Percentiles rank a stretch among this genome's conserved stretches.
These are phyloP conservation scores for Trypoxylus dichotomus DNA, from an alignment of 1,140 invertebrate genomes.

Conservation along the genomic window DNA sequence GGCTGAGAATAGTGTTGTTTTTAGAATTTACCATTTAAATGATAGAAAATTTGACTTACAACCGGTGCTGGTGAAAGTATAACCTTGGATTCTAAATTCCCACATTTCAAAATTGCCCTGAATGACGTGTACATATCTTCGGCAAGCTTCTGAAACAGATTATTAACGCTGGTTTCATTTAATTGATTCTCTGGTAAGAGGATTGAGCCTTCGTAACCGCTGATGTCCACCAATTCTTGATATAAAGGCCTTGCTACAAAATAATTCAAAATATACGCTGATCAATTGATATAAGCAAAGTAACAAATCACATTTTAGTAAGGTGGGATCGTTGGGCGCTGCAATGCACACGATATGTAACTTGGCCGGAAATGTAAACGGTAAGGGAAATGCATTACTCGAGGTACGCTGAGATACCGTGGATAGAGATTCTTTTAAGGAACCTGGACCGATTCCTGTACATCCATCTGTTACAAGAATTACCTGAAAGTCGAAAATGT, in stretches of 20 bases:
- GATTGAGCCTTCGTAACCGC: slow-evolving; percentile 66
- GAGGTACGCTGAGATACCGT: slow-evolving; percentile 53
- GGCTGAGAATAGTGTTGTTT: slow-evolving; percentile 55
- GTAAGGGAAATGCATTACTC: slow-evolving; percentile 63
- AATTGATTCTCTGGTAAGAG: slow-evolving; percentile 65
- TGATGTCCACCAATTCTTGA: slow-evolving; percentile 64
- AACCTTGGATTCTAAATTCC: slow-evolving; percentile 73
- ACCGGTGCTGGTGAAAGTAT: slow-evolving; percentile 76
- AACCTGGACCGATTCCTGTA: slow-evolving; percentile 68
- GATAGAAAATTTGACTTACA: slow-evolving; percentile 51
- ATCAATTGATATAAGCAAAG: background rate
- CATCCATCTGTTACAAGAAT: slow-evolving; percentile 81
- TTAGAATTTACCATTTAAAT: slow-evolving; percentile 31
- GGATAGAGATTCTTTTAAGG: slow-evolving; percentile 58
- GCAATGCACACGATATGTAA: slow-evolving; percentile 74
- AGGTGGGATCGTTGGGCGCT: slow-evolving; percentile 58
- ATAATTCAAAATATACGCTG: slow-evolving; percentile 3
- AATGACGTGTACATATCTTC: slow-evolving; percentile 80
- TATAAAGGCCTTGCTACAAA: slow-evolving; percentile 58
- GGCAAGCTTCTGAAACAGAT: slow-evolving; percentile 72
- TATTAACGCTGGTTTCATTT: slow-evolving; percentile 57
- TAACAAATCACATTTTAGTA: slow-evolving; percentile 56
- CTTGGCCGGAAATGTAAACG: slow-evolving; percentile 81
- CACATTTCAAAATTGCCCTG: slow-evolving; percentile 75
- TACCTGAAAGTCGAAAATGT: slow-evolving; percentile 53